phyloP scores from a whole-genome alignment of 2,797 vertebrate genomes.

The Acestrorhynchus altus region DNA sequence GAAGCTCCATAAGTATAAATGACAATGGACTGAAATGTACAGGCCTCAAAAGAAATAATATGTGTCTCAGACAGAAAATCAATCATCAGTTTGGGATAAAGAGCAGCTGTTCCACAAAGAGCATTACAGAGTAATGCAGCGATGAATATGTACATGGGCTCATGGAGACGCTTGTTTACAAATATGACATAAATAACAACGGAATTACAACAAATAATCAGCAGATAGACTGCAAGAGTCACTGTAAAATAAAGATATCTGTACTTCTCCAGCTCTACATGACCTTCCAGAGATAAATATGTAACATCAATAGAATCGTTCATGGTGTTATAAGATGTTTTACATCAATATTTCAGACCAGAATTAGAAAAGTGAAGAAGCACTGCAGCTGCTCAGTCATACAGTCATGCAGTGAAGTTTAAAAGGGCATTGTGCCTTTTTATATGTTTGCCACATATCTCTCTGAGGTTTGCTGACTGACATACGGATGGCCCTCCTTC shows the following conservation, averaged over 20 bases:
- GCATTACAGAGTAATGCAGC: conserved; percentile 62
- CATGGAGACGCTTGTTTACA: conserved; percentile 58
- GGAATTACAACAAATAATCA: conserved; percentile 56
- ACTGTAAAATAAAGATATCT: conserved; percentile 58
- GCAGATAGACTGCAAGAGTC: conserved; percentile 44
- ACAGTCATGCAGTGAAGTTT: not conserved
- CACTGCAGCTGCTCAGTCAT: not conserved
- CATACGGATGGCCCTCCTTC: too few species aligned
- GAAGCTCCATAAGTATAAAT: conserved; percentile 35
- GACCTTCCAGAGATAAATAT: conserved; percentile 53
- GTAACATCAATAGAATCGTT: conserved; percentile 49
- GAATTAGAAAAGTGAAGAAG: too few species aligned
- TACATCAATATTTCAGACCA: not conserved
- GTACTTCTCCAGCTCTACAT: conserved; percentile 51
- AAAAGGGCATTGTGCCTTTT: not conserved
- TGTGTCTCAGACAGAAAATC: conserved; percentile 28
- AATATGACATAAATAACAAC: conserved; percentile 55
- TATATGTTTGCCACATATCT: not conserved
- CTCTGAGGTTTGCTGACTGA: not conserved
- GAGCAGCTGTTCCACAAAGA: conserved; percentile 41
- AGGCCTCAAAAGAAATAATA: conserved; percentile 49
- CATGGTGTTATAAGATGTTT: conserved; percentile 11
- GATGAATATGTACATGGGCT: conserved; percentile 67
- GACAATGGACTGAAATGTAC: conserved; percentile 47
- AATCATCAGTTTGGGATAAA: conserved; percentile 49